A percentile compares a stretch with the other conserved stretches of the same genome.
phyloP scores from a whole-genome alignment of 2,888 invertebrate genomes.

The Megamerina dolium region DNA sequence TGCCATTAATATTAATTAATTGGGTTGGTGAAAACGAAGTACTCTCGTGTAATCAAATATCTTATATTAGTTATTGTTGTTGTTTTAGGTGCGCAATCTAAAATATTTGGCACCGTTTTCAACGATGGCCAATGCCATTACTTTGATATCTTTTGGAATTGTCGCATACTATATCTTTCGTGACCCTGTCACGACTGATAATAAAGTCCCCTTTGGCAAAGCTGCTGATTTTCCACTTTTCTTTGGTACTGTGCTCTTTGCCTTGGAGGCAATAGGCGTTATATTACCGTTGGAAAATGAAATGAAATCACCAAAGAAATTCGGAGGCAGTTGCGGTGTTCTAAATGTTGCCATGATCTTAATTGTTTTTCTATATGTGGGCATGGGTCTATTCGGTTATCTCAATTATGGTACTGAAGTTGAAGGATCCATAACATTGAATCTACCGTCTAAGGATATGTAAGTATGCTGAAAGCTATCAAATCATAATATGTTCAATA shows the following conservation, averaged over 20 bases:
- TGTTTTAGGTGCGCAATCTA: conserved; percentile 56
- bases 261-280: conserved; percentile 60
- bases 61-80: not conserved
- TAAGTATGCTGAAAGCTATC: no score
- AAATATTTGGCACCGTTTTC: conserved; percentile 87
- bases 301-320: conserved; percentile 80
- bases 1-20: conserved; percentile 73
- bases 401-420: conserved; percentile 70
- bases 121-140: conserved; percentile 78
- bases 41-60: not conserved
- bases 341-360: conserved; percentile 77
- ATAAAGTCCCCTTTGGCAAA: conserved; percentile 59
- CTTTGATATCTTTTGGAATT: conserved; percentile 75
- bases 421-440: conserved; percentile 79
- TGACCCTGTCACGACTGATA: conserved; percentile 60
- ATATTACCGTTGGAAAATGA: conserved; percentile 75
- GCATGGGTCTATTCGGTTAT: conserved; percentile 88
- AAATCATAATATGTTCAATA: no score
- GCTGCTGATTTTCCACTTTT: conserved; percentile 76
- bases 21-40: conserved; percentile 62
- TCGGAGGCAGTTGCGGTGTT: conserved; percentile 76
- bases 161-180: conserved; percentile 80
- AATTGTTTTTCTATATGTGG: conserved; percentile 77
- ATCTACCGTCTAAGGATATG: conserved; percentile 64
- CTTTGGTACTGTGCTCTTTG: conserved; percentile 93